phyloP scores from a whole-genome alignment of 92 coral and sea anemone genomes.

The Paramuricea clavata region DNA sequence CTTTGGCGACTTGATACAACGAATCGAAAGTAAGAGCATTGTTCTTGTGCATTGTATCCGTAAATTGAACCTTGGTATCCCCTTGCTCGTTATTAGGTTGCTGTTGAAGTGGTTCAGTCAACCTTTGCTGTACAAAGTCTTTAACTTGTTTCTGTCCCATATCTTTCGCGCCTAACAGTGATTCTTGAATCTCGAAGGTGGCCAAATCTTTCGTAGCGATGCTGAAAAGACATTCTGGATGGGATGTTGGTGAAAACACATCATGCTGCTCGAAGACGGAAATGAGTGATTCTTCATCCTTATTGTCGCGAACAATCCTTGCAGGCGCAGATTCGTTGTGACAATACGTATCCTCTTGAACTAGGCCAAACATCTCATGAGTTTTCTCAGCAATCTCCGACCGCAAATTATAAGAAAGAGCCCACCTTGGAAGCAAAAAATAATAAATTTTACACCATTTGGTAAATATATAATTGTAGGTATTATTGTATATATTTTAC shows the following conservation, averaged over 20 bases:
- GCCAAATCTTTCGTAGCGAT: constrained; percentile 79
- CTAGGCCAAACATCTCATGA: constrained; percentile 67
- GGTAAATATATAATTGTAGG: not conserved
- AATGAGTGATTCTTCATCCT: constrained; percentile 66
- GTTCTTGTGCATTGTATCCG: constrained; percentile 57
- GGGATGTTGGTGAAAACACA: constrained; percentile 64
- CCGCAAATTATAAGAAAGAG: constrained; percentile 64
- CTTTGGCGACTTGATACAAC: too few relatives aligned
- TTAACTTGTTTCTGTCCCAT: constrained; percentile 67
- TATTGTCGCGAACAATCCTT: constrained; percentile 61
- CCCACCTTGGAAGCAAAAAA: too few relatives aligned
- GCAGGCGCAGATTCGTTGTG: constrained; percentile 72
- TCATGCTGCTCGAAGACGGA: constrained; percentile 57
- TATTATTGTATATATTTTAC: not conserved
- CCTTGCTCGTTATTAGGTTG: too few relatives aligned
- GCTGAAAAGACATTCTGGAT: constrained; percentile 74
- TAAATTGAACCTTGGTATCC: not conserved
- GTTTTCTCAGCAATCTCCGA: constrained; percentile 71
- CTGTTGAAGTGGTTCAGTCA: too few relatives aligned
- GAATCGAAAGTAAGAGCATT: constrained; percentile 75
- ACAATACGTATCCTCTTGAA: constrained; percentile 70
- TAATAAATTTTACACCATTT: too few relatives aligned
- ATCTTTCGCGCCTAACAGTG: constrained; percentile 60
- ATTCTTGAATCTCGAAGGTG: constrained; percentile 65
- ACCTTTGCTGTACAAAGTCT: constrained; percentile 69